Percentiles rank a stretch among this genome's conserved stretches.
Conservation (phyloP, 2,888 invertebrate genomes). For the Liodrosophila aerea region DNA sequence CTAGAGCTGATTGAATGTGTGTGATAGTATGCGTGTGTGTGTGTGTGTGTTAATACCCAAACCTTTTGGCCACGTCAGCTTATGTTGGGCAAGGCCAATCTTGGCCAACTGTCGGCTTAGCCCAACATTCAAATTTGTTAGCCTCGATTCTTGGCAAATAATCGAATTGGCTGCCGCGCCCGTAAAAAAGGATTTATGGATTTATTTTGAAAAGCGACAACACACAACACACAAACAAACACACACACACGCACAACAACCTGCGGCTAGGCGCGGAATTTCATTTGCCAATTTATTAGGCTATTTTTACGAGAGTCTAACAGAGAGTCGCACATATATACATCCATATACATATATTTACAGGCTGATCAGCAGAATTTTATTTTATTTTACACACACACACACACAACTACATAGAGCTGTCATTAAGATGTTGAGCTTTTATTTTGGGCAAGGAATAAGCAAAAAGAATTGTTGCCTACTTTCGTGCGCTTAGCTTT, state of each 20-base stretch:
- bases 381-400: conserved; percentile 32
- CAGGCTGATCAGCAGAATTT: conserved; percentile 58
- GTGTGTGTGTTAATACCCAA: conserved; percentile 10
- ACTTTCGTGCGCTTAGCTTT: conserved; percentile 63
- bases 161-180: conserved; percentile 65
- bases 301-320: conserved; percentile 61
- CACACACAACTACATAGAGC: conserved; percentile 3
- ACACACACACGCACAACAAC: conserved; percentile 34
- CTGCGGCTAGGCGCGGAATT: conserved; percentile 60
- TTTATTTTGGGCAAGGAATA: conserved; percentile 10
- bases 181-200: conserved; percentile 73
- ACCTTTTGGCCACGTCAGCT: conserved; percentile 45
- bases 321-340: conserved; percentile 7
- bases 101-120: conserved; percentile 56
- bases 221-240: conserved; percentile 19
- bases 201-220: conserved; percentile 69
- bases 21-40: conserved; percentile 1
- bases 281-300: conserved; percentile 70
- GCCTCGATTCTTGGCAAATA: conserved; percentile 63
- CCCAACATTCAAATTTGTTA: conserved; percentile 68
- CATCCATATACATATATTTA: neutral
- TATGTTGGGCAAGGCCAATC: conserved; percentile 38
- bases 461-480: conserved; percentile 51
- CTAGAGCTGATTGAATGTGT: conserved; percentile 1
- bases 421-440: conserved; percentile 38